A percentile compares a stretch with the other conserved stretches of the same genome.
Conservation (phyloP, 2,888 invertebrate species). For the Machimus rusticus region DNA sequence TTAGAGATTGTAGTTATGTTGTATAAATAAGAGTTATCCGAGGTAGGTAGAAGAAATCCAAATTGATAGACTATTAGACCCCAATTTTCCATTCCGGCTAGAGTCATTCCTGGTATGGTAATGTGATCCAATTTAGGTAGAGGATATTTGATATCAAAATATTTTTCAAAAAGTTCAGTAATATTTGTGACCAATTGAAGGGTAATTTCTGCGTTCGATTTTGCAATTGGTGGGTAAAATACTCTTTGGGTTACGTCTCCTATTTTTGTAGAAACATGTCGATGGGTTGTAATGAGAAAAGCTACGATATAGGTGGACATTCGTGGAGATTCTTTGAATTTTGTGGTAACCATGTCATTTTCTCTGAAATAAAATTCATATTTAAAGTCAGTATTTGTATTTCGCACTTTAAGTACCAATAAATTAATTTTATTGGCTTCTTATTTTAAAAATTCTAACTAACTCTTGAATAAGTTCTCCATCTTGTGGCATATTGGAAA, state of each 20-base stretch:
- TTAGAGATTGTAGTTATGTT: not conserved
- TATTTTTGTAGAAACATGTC: not conserved
- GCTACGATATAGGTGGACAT: constrained; percentile 86
- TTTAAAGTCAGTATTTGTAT: not conserved
- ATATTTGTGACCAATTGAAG: constrained; percentile 75
- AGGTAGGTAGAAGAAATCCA: not conserved
- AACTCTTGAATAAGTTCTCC: not conserved
- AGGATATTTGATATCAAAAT: constrained; percentile 77
- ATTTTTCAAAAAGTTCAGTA: constrained; percentile 72
- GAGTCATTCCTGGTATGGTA: constrained; percentile 82
- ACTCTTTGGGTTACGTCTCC: not conserved
- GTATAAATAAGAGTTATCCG: not conserved
- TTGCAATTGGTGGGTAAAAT: not conserved
- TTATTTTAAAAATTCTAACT: not conserved
- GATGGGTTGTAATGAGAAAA: constrained; percentile 73
- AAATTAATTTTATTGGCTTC: no score
- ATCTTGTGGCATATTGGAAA: constrained; percentile 59
- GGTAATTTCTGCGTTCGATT: constrained; percentile 65
- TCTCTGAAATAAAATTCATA: not conserved
- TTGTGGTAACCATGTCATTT: constrained; percentile 51
- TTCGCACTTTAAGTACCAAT: no score
- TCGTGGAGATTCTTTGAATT: constrained; percentile 63
- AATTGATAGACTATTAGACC: constrained; percentile 74
- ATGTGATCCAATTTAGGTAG: constrained; percentile 87
- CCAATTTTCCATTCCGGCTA: constrained; percentile 95